Percentiles rank a stretch among this genome's conserved stretches.
Evolutionary conservation across 2,888 invertebrate species (phyloP).

Genomic region (Furcula furcula): DNA sequence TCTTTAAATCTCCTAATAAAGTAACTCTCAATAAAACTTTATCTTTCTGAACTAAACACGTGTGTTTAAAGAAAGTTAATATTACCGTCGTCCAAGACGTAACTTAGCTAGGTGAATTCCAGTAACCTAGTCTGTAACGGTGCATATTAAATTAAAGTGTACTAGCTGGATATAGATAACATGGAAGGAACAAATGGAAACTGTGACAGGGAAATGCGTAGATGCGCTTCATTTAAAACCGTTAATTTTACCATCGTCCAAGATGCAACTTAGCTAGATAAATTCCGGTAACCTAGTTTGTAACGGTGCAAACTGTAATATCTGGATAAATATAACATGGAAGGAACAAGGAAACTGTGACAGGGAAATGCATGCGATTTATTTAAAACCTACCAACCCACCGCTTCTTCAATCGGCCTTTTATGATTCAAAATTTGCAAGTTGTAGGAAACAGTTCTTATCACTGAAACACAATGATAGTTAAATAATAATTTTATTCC

Average conservation of each 20-base stretch:
- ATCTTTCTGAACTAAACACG: too few species aligned
- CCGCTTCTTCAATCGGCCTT: too few species aligned
- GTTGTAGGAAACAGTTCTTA: too few species aligned
- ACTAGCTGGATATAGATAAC: conserved; percentile 63
- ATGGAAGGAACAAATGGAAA: conserved; percentile 54
- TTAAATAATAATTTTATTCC: too few species aligned
- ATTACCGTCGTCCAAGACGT: conserved; percentile 14
- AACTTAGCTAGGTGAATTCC: conserved; percentile 38
- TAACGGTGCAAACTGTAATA: conserved; percentile 57
- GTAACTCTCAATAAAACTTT: too few species aligned
- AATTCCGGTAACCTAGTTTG: conserved; percentile 51
- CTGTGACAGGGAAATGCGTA: conserved; percentile 28
- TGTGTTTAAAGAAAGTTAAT: conserved; percentile 13
- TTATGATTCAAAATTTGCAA: too few species aligned
- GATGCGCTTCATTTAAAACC: conserved; percentile 20
- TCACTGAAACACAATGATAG: too few species aligned
- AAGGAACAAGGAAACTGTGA: conserved; percentile 49
- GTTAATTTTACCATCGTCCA: conserved; percentile 16
- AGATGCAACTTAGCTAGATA: conserved; percentile 29
- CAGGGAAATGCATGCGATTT: conserved; percentile 25
- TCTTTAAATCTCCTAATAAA: too few species aligned
- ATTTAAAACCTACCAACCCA: too few species aligned
- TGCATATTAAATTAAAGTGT: conserved; percentile 67
- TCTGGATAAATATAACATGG: conserved; percentile 62
- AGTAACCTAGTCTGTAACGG: conserved; percentile 54